A percentile compares a stretch with the other conserved stretches of the same genome.
These are phyloP conservation scores for Thunnus thynnus DNA, from an alignment of 2,113 vertebrate genomes.

Conservation along the genomic window DNA sequence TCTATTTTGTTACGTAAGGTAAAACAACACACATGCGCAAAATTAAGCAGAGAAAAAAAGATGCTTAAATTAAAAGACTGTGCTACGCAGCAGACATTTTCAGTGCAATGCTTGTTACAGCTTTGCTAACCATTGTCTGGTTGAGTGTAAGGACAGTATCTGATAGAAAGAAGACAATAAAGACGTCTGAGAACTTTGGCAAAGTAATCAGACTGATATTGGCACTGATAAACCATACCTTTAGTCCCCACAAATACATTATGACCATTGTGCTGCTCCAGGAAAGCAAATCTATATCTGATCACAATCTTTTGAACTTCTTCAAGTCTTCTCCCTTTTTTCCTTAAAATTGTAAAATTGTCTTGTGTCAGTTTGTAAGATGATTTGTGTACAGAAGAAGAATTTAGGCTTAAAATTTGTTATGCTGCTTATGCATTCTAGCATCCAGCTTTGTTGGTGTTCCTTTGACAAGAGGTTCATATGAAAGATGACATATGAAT, in stretches of 20 bases:
- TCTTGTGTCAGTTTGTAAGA: neutral
- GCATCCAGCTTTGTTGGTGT: too few relatives aligned
- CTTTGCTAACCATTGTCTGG: neutral
- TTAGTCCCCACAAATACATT: neutral
- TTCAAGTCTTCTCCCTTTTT: too few relatives aligned
- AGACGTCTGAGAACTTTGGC: neutral
- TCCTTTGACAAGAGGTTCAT: too few relatives aligned
- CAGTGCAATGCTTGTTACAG: neutral
- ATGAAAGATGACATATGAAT: too few relatives aligned
- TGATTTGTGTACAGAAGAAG: neutral
- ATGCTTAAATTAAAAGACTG: neutral
- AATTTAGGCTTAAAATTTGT: neutral
- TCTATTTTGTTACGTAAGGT: conserved; percentile 9
- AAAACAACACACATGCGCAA: neutral
- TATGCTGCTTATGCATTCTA: too few relatives aligned
- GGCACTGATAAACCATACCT: neutral
- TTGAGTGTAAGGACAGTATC: neutral
- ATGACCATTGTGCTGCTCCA: neutral
- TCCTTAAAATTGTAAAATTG: too few relatives aligned
- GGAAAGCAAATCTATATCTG: neutral
- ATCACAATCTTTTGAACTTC: too few relatives aligned
- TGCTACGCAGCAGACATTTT: neutral
- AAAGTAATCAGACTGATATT: neutral
- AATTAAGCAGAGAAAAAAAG: neutral
- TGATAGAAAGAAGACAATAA: neutral